These are phyloP conservation scores for Plagodis pulveraria DNA, from an alignment of 2,888 invertebrate genomes.

Conservation along the genomic window DNA sequence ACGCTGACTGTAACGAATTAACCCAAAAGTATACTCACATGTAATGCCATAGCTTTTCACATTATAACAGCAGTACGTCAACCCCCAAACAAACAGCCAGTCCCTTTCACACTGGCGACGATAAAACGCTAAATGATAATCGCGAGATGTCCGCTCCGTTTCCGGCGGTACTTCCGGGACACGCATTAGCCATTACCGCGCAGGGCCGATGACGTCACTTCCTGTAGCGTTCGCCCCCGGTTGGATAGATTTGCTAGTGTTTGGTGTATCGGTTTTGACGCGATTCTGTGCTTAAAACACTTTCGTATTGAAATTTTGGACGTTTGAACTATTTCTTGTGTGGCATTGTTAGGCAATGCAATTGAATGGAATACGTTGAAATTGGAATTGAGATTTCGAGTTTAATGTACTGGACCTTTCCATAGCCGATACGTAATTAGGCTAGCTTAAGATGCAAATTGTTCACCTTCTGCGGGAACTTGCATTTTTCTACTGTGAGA, in stretches of 20 bases:
- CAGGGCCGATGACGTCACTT: constrained; percentile 48
- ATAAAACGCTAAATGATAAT: constrained; percentile 82
- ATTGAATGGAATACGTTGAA: too few relatives aligned
- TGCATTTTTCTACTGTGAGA: too few relatives aligned
- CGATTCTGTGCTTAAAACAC: constrained; percentile 13
- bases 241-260: constrained; percentile 10
- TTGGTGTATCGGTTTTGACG: constrained; percentile 16
- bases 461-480: too few relatives aligned
- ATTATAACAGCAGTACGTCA: constrained; percentile 8
- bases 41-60: constrained; percentile 9
- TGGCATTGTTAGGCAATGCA: too few relatives aligned
- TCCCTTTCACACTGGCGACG: constrained; percentile 50
- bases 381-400: too few relatives aligned
- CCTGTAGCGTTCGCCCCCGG: constrained; percentile 7
- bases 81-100: constrained; percentile 32
- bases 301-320: constrained; percentile 16
- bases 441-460: too few relatives aligned
- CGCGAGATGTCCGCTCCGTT: constrained; percentile 74
- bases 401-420: too few relatives aligned
- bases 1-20: constrained; percentile 15
- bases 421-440: too few relatives aligned
- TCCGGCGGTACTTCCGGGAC: constrained; percentile 77
- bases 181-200: constrained; percentile 82
- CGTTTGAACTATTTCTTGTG: constrained; percentile 1
- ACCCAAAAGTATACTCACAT: constrained; percentile 17